A percentile compares a stretch with the other conserved stretches of the same genome.
These are phyloP conservation scores for Coranthus polyacanthus DNA, from an alignment of 2,797 vertebrate species.

Conservation along the genomic window DNA sequence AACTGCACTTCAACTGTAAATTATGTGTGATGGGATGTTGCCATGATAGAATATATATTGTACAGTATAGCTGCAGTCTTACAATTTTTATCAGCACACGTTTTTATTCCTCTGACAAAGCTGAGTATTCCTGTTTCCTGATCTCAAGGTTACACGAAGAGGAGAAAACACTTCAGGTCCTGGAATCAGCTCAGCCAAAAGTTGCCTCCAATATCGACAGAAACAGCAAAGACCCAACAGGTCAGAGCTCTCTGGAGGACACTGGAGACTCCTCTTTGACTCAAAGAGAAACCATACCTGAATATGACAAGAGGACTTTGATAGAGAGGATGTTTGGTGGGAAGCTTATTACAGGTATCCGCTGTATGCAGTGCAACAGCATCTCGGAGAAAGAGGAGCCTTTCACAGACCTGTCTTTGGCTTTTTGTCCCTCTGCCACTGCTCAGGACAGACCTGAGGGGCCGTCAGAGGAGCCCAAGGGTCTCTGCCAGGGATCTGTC, in stretches of 20 bases:
- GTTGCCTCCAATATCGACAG: slow-evolving; percentile 37
- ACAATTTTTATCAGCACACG: too few species aligned
- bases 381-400: slow-evolving; percentile 96
- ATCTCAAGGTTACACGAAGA: slow-evolving; percentile 94
- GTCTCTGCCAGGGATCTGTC: slow-evolving; percentile 81
- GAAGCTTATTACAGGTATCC: slow-evolving; percentile 91
- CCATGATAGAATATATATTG: too few species aligned
- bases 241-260: slow-evolving; percentile 65
- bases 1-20: too few species aligned
- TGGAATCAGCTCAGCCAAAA: slow-evolving; percentile 78
- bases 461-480: slow-evolving; percentile 67
- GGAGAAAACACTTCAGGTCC: slow-evolving; percentile 90
- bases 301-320: slow-evolving; percentile 86
- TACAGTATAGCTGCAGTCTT: too few species aligned
- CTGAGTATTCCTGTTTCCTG: slow-evolving; percentile 31
- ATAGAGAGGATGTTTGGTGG: slow-evolving; percentile 97
- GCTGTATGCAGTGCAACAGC: slow-evolving; percentile 93
- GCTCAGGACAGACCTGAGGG: slow-evolving; percentile 48
- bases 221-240: slow-evolving; percentile 44
- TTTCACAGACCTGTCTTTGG: slow-evolving; percentile 96
- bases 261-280: slow-evolving; percentile 32
- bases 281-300: slow-evolving; percentile 44
- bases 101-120: background rate
- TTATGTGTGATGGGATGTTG: too few species aligned
- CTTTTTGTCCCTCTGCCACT: slow-evolving; percentile 91